Conservation (phyloP, 2,113 vertebrate genomes). For the Australoheros scitulus region DNA sequence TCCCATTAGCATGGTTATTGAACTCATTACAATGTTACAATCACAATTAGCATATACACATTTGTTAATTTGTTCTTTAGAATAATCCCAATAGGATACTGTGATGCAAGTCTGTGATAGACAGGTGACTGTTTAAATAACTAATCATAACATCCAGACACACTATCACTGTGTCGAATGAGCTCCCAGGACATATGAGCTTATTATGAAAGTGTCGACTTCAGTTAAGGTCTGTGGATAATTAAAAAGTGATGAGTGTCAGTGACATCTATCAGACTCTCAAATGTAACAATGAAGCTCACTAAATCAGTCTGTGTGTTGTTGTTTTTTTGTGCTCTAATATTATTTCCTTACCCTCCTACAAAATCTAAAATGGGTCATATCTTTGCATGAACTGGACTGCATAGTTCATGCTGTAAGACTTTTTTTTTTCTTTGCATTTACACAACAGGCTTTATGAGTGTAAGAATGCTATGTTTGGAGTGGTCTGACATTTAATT, state of each 20-base stretch:
- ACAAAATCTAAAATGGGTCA: not conserved
- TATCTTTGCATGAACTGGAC: not conserved
- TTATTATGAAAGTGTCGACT: slow-evolving; percentile 67
- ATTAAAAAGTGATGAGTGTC: slow-evolving; percentile 58
- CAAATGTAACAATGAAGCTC: not conserved
- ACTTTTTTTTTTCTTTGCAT: not conserved
- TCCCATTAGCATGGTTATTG: not conserved
- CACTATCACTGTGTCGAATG: slow-evolving; percentile 50
- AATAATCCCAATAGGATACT: not conserved
- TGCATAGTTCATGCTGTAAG: not conserved
- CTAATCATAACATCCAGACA: slow-evolving; percentile 54
- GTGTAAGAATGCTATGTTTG: not conserved
- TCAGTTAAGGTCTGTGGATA: slow-evolving; percentile 56
- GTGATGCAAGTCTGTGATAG: slow-evolving; percentile 38
- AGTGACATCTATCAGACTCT: not conserved
- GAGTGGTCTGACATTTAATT: slow-evolving; percentile 25
- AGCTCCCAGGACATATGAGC: slow-evolving; percentile 46
- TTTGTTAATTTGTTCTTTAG: not conserved
- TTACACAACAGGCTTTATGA: not conserved
- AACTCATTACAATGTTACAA: not conserved
- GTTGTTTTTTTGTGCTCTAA: not conserved
- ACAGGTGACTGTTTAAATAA: slow-evolving; percentile 46
- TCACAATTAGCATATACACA: not conserved
- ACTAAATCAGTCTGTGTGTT: not conserved
- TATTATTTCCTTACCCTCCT: not conserved